Base-by-base conservation (phyloP, 2,888 invertebrate species). In the Halocaridina rubra region DNA sequence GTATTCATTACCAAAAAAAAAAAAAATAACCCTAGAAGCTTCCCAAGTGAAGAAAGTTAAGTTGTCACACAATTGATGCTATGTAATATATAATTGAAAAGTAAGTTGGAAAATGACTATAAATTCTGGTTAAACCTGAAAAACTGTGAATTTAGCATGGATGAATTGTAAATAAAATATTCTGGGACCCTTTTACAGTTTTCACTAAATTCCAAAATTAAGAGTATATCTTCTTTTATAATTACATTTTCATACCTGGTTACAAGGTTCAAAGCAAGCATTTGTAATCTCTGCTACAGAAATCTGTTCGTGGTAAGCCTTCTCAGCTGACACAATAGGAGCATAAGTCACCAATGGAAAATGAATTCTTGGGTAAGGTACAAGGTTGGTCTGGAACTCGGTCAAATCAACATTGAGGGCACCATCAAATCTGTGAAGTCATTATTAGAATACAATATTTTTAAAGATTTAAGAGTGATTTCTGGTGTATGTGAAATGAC, bases 361-460 rank as follows among this genome's bases (percentile, higher is more conserved):
- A 88, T 92, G 92, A 87, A 92, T 92, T 80, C 92, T 90, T 2
- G 92, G 93, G 89, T 92, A 93, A 16, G 93, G 93, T 53, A 92
- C 90, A 88, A 90, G 88, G 88, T 90, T 89, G 74, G 89, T 89
- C 84, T 89, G 88, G 90, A 92, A 92, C 88, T 92, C 92, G 59
- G 91, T 92, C 80, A 92, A 89, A 88, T 92, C 92, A 16, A 92
- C 92, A 89, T 92, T 92, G 57, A 92, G 89, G 22, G 92, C 92
- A 67, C 92, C 92, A 85, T 90, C 92, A 89, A 92, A 92, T 39
- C 92, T 81, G 76, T 30, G 30, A 13, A 69, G 3, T 72, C n/a
- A n/a, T n/a, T n/a, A n/a, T n/a, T n/a, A n/a, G n/a, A n/a, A n/a
- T n/a, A n/a, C n/a, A n/a, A n/a, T n/a, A n/a, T n/a, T n/a, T n/a